phyloP scores from a whole-genome alignment of 2,797 vertebrate species.

The Spea hammondii region DNA sequence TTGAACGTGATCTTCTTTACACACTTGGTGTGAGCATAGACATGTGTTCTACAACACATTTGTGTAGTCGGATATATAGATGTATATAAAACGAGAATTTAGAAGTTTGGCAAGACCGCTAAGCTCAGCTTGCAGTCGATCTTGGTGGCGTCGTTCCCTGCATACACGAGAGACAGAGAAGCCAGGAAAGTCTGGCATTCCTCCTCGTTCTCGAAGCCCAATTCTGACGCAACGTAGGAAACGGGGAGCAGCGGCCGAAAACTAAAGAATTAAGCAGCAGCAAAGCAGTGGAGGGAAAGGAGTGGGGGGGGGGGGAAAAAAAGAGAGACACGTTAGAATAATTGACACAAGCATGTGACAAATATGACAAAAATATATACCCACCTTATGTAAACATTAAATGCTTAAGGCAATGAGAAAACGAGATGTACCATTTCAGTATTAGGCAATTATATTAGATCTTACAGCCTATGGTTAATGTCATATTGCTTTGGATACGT shows the following conservation, averaged over 20 bases:
- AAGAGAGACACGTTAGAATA: constrained; percentile 40
- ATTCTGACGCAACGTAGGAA: constrained; percentile 85
- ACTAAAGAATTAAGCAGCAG: constrained; percentile 67
- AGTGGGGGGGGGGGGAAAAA: constrained; percentile 49
- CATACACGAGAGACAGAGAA: constrained; percentile 79
- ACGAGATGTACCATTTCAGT: no score
- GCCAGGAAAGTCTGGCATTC: constrained; percentile 86
- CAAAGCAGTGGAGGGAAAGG: constrained; percentile 57
- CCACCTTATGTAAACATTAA: constrained; percentile 24
- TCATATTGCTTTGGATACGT: no score
- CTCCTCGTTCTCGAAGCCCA: constrained; percentile 86
- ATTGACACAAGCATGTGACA: background rate
- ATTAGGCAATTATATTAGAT: no score
- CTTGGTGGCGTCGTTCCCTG: constrained; percentile 77
- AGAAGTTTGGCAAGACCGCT: constrained; percentile 77
- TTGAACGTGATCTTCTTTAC: background rate
- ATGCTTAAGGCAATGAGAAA: no score
- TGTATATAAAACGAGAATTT: constrained; percentile 50
- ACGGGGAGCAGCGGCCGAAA: constrained; percentile 74
- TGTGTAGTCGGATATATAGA: background rate
- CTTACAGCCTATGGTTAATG: no score
- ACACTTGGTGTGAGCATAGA: constrained; percentile 41
- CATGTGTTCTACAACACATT: constrained; percentile 42
- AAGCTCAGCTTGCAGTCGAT: constrained; percentile 92
- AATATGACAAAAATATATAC: constrained; percentile 27